phyloP scores from a whole-genome alignment of 2,797 vertebrate genomes.

The Rhincodon typus region DNA sequence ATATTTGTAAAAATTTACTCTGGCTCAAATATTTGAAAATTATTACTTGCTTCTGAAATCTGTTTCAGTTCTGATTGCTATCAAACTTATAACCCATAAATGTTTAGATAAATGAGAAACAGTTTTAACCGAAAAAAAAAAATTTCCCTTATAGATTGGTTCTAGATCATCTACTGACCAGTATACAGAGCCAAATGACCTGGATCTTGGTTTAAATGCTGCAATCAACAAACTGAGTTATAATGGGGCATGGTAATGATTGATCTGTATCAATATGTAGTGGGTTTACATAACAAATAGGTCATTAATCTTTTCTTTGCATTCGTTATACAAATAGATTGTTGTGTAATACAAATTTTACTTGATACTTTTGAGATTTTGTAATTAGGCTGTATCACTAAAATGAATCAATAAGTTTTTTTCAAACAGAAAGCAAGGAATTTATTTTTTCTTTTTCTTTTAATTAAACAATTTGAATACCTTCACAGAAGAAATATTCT shows the following conservation, averaged over 20 bases:
- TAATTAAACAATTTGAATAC: background rate
- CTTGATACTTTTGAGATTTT: background rate
- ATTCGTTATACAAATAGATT: background rate
- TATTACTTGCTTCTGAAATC: background rate
- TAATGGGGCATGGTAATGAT: background rate
- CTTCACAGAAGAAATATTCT: background rate
- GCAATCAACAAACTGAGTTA: background rate
- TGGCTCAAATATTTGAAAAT: background rate
- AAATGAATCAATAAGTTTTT: background rate
- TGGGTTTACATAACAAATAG: background rate
- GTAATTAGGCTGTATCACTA: background rate
- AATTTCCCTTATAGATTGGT: background rate
- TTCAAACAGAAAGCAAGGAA: background rate
- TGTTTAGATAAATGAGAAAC: background rate
- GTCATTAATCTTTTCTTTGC: background rate
- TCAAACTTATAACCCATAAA: background rate
- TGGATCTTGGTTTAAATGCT: too few species aligned
- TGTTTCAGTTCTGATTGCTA: background rate
- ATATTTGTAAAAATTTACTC: too few species aligned
- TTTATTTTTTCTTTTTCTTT: background rate
- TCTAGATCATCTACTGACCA: background rate
- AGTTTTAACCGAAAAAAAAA: background rate
- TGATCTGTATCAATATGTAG: background rate
- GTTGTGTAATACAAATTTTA: background rate
- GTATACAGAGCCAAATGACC: background rate